phyloP scores from a whole-genome alignment of 2,888 invertebrate species.

The Meteorus cinctellus region DNA sequence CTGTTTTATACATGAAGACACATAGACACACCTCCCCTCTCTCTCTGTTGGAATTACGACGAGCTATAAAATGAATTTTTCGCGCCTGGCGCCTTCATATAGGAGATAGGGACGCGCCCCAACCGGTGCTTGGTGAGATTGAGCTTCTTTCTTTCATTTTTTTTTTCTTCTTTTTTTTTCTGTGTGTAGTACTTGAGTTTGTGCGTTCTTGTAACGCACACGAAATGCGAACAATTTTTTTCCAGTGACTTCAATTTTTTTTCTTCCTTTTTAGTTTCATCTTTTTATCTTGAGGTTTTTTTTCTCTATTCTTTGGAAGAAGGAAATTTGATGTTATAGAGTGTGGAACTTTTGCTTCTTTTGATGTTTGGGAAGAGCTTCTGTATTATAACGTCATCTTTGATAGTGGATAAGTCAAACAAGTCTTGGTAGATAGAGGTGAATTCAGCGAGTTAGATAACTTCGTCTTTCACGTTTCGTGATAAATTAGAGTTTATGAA shows the following conservation, averaged over 20 bases:
- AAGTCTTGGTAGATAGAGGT: constrained; percentile 25
- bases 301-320: background rate
- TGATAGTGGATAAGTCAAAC: constrained; percentile 41
- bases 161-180: background rate
- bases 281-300: background rate
- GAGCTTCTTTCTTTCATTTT: constrained; percentile 16
- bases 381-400: background rate
- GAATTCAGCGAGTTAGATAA: constrained; percentile 35
- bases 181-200: background rate
- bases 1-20: background rate
- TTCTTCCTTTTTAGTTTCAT: background rate
- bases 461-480: constrained; percentile 10
- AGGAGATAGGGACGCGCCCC: constrained; percentile 34
- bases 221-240: background rate
- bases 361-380: background rate
- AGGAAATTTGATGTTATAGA: background rate
- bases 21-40: background rate
- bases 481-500: background rate
- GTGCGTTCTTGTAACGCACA: constrained; percentile 13
- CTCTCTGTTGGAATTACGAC: constrained; percentile 39
- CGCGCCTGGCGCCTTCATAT: constrained; percentile 32
- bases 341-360: constrained; percentile 1
- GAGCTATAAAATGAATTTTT: constrained; percentile 44
- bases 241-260: background rate
- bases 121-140: constrained; percentile 18